Evolutionary conservation across 1,140 invertebrate genomes (phyloP), one percentile per base, ranked within the genome.

Genomic region (Diachasmimorpha longicaudata): DNA sequence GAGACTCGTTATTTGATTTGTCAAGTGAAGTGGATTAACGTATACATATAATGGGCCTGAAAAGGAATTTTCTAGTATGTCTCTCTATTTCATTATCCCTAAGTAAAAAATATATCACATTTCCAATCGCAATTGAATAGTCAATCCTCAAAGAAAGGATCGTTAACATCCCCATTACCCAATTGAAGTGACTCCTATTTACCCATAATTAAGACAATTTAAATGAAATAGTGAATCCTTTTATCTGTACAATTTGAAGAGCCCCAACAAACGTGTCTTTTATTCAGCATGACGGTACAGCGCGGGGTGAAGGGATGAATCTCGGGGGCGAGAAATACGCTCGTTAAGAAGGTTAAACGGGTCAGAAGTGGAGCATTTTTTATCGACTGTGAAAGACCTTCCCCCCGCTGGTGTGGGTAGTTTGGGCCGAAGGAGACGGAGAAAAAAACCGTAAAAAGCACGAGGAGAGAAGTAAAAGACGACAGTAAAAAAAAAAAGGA

Each of bases 291-390:
- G 48, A 52, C n/a, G 25, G 21, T 63, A 11, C 23, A 63, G 52
- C 19, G 9, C 21, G n/a, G 52, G n/a, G n/a, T 4, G 19, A 14
- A 23, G 19, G 23, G 55, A 76, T 76, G 75, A 76, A 39, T 44
- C 52, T 73, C 71, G 52, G 36, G 71, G 63, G 36, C 71, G 48
- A 37, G 70, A 63, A 63, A 63, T 63, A 11, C 23, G 21, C 58
- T 63, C 58, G 58, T 63, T 63, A 63, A 63, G 58, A 66, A 58
- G 71, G 31, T 73, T 73, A 73, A 46, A 46, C 42, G 55, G 71
- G 31, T 39, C 48, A 36, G 42, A 39, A 23, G 37, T 66, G 31
- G 31, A 55, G 58, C 21, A 63, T 63, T 63, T 63, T 63, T 63
- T 63, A 63, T 63, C 58, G 58, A 63, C 58, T 37, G 48, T 73